Conservation (phyloP, 2,797 vertebrate species). For the Forpus xanthops region DNA sequence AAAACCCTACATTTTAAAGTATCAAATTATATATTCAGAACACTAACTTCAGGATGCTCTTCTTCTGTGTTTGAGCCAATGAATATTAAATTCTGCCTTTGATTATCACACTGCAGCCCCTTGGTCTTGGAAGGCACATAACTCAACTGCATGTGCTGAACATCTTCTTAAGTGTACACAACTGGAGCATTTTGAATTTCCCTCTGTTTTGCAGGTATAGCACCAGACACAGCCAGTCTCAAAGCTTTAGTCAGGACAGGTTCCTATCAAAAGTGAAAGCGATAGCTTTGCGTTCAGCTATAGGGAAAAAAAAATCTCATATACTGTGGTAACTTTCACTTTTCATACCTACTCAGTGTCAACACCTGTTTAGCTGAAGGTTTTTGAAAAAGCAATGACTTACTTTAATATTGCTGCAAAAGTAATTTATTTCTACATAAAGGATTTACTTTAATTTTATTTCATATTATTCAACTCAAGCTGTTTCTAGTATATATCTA, state of each 20-base stretch:
- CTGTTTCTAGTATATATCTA: neutral
- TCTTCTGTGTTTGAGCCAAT: neutral
- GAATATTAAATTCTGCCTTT: neutral
- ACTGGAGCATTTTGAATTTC: neutral
- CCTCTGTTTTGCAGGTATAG: neutral
- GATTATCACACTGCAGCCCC: neutral
- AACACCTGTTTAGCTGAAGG: slow-evolving; percentile 37
- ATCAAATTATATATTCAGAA: neutral
- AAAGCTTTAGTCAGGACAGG: neutral
- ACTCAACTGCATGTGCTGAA: neutral
- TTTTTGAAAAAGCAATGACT: slow-evolving; percentile 17
- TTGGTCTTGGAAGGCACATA: neutral
- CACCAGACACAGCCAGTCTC: neutral
- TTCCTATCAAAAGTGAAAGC: neutral
- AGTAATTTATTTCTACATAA: slow-evolving; percentile 13
- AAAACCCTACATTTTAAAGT: neutral
- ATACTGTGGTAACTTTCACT: neutral
- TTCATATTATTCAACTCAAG: slow-evolving; percentile 38
- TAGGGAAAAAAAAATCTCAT: fast-evolving
- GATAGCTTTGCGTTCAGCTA: neutral
- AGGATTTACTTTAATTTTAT: slow-evolving; percentile 46
- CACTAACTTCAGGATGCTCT: neutral
- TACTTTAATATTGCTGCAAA: neutral
- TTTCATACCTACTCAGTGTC: slow-evolving; percentile 33
- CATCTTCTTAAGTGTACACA: neutral